Evolutionary conservation across 2,888 invertebrate species (phyloP), one percentile per base, ranked within the genome.

Genomic region (Lysandra bellargus): DNA sequence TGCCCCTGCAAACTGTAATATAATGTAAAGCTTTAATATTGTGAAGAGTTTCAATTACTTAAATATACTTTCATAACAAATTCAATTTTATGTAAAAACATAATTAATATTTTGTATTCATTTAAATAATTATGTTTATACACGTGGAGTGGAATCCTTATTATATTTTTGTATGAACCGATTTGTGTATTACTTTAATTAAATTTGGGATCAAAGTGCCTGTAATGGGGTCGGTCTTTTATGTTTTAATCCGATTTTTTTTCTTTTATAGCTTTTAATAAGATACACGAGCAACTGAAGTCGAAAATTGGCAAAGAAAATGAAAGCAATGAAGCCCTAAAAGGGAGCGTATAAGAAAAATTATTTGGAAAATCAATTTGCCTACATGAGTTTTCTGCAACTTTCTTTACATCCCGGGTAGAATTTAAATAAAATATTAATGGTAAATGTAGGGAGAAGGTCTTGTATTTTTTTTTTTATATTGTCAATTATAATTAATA

Each of bases 181-280:
- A 76, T 76, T 84, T 76, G 61, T 82, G 83, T 86, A 83, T 86
- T 86, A 84, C 78, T 83, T 83, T 89, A 88, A 90, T 90, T 88
- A 87, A 89, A 88, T 89, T 85, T 86, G 81, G 80, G 81, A 84
- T 85, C 84, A 84, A 88, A 89, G 87, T 84, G 84, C 84, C 84
- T 79, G 82, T 79, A 81, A 82, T 82, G 84, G 80, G 85, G 83
- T 87, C 85, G 85, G 88, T 89, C 87, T 89, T 91, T 88, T 85
- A 88, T 88, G 86, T 87, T 87, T 83, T 87, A 90, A 91, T 90
- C 85, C 83, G 88, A 90, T 91, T 90, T 88, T 37, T 85, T 85
- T 85, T 87, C 89, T 88, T 89, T 88, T 86, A 76, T 74, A 84
- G 85, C 84, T 82, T 85, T 82, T 86, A 88, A 88, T 88, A 84